Conservation (phyloP, 2,113 vertebrate species). For the Montifringilla adamsi region DNA sequence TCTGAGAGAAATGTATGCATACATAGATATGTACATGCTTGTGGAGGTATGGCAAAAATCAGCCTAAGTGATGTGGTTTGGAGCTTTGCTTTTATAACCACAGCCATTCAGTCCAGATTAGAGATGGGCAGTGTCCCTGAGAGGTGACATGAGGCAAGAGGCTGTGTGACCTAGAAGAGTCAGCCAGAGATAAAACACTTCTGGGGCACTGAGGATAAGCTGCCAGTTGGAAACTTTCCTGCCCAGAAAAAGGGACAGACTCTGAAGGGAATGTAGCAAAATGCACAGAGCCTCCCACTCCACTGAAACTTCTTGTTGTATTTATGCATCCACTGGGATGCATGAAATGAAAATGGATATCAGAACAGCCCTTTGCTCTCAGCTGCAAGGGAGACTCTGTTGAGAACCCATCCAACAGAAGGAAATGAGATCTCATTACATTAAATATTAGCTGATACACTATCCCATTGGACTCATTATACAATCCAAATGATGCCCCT, state of each 20-base stretch:
- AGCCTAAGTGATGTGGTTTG: not conserved
- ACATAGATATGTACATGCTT: not conserved
- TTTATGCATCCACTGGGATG: not conserved
- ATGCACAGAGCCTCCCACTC: not conserved
- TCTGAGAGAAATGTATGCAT: not conserved
- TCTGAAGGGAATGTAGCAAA: not conserved
- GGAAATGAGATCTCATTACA: constrained; percentile 21
- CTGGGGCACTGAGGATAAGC: not conserved
- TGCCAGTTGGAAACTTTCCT: not conserved
- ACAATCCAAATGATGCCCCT: not conserved
- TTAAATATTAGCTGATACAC: constrained; percentile 14
- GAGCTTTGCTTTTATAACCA: not conserved
- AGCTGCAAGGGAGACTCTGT: not conserved
- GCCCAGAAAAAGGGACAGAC: not conserved
- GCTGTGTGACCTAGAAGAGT: not conserved
- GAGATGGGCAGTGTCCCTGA: not conserved
- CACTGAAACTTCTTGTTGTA: not conserved
- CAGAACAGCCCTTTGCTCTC: constrained; percentile 9
- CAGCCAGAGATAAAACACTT: not conserved
- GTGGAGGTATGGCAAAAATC: not conserved
- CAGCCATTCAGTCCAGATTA: not conserved
- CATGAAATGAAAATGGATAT: constrained; percentile 15
- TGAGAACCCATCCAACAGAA: constrained; percentile 8
- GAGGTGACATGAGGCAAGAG: not conserved
- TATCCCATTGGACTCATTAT: not conserved